A percentile compares a stretch with the other conserved stretches of the same genome.
Evolutionary conservation across 1,140 invertebrate genomes (phyloP).

Genomic region (Muscidifurax raptorellus): DNA sequence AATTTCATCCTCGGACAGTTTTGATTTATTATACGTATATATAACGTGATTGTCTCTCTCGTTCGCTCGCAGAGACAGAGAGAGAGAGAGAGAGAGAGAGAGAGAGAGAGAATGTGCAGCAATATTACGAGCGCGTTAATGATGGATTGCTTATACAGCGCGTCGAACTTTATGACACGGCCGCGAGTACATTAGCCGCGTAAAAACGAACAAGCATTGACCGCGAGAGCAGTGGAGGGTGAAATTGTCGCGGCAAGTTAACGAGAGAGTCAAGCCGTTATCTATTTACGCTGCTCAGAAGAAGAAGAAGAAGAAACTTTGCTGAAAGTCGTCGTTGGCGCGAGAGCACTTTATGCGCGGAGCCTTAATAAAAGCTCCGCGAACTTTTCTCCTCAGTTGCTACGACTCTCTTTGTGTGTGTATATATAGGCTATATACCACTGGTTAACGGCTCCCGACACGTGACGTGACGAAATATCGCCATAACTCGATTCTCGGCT

Average conservation of each 20-base stretch:
- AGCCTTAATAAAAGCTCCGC: neutral
- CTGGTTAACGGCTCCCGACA: too few species aligned
- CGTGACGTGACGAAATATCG: too few species aligned
- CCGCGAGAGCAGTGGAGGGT: neutral
- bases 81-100: too few species aligned
- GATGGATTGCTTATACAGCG: conserved; percentile 16
- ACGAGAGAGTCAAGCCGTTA: neutral
- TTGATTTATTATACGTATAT: too few species aligned
- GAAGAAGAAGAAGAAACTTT: neutral
- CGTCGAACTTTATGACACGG: neutral
- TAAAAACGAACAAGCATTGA: neutral
- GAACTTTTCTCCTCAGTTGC: neutral
- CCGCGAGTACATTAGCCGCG: neutral
- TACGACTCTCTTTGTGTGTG: too few species aligned
- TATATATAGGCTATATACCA: too few species aligned
- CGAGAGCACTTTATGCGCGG: neutral
- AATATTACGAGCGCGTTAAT: neutral
- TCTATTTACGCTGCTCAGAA: neutral
- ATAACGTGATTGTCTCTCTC: too few species aligned
- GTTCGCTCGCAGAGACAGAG: too few species aligned
- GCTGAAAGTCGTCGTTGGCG: neutral
- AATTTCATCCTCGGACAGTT: too few species aligned
- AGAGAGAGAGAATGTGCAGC: too few species aligned
- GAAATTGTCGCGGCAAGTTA: conserved; percentile 1
- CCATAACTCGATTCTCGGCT: neutral